A percentile compares a stretch with the other conserved stretches of the same genome.
These are phyloP conservation scores for Clanis bilineata DNA, from an alignment of 2,888 invertebrate species.

Conservation along the genomic window DNA sequence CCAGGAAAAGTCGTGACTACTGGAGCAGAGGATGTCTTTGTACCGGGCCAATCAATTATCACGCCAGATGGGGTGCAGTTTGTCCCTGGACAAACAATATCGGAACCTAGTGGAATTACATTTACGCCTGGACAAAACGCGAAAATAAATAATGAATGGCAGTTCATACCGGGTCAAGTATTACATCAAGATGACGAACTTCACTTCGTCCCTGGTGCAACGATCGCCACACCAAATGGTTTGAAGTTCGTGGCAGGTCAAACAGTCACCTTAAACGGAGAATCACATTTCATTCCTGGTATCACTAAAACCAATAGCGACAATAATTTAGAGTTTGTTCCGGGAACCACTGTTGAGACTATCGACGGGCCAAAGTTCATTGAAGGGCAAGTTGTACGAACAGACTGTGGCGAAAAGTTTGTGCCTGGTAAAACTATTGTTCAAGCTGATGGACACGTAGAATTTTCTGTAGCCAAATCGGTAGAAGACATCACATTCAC, in stretches of 20 bases:
- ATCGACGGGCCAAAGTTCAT: conserved; percentile 84
- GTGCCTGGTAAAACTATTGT: conserved; percentile 83
- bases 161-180: conserved; percentile 85
- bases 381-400: conserved; percentile 84
- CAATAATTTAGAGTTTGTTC: conserved; percentile 77
- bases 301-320: conserved; percentile 70
- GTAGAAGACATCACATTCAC: conserved; percentile 80
- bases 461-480: conserved; percentile 83
- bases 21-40: conserved; percentile 76
- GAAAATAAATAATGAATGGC: conserved; percentile 79
- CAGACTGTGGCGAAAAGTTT: conserved; percentile 83
- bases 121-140: conserved; percentile 86
- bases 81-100: conserved; percentile 84
- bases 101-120: conserved; percentile 69
- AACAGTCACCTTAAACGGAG: conserved; percentile 75
- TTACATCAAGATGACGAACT: conserved; percentile 79
- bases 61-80: conserved; percentile 84
- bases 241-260: conserved; percentile 86
- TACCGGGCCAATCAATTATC: conserved; percentile 84
- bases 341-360: conserved; percentile 84
- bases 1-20: conserved; percentile 81
- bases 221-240: conserved; percentile 83
- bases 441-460: conserved; percentile 73
- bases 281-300: conserved; percentile 83
- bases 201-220: conserved; percentile 85